These are phyloP conservation scores for Siniperca obscura DNA, from an alignment of 2,797 vertebrate species.

Conservation along the genomic window DNA sequence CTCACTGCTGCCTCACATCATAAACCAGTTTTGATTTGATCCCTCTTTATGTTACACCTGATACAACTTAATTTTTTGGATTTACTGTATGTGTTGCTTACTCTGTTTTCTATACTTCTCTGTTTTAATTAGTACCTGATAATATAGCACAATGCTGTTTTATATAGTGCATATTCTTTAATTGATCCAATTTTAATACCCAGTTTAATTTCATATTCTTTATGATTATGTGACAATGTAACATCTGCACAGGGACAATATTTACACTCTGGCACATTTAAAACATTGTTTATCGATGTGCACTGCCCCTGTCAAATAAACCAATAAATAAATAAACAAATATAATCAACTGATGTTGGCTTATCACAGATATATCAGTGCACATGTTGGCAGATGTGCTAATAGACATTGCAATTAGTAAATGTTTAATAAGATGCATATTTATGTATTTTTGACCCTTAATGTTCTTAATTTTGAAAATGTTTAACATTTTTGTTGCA, in stretches of 20 bases:
- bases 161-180: background rate
- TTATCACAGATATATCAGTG: background rate
- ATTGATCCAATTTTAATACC: background rate
- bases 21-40: background rate
- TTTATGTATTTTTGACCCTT: background rate
- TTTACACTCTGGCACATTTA: background rate
- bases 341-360: background rate
- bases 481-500: too few species aligned
- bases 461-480: too few species aligned
- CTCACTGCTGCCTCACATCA: background rate
- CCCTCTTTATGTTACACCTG: background rate
- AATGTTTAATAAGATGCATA: background rate
- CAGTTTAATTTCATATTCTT: background rate
- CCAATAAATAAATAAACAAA: background rate
- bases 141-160: background rate
- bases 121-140: background rate
- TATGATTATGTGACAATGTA: background rate
- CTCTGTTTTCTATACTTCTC: background rate
- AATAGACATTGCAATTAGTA: background rate
- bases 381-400: background rate
- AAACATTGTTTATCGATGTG: background rate
- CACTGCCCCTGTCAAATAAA: too few species aligned
- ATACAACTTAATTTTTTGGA: background rate
- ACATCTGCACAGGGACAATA: background rate
- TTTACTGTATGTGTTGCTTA: background rate